Conservation (phyloP, 2,113 vertebrate species). For the Leptobrachium ailaonicum region DNA sequence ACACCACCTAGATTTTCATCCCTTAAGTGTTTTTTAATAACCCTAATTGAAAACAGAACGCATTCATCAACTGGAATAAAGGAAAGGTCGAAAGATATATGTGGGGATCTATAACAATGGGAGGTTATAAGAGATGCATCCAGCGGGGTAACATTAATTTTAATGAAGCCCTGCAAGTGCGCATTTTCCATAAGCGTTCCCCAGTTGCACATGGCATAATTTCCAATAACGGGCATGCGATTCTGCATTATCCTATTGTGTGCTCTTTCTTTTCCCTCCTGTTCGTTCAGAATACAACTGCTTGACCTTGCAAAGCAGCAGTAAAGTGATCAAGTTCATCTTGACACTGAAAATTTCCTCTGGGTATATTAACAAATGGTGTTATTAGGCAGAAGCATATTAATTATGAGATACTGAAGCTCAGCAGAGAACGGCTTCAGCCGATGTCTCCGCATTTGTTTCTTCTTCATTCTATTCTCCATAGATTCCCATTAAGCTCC, state of each 20-base stretch:
- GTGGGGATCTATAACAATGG: neutral
- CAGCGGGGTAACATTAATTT: neutral
- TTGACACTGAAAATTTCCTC: slow-evolving; percentile 19
- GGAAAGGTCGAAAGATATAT: too few relatives aligned
- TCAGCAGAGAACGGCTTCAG: slow-evolving; percentile 9
- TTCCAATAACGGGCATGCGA: neutral
- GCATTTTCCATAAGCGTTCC: neutral
- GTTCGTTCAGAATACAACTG: slow-evolving; percentile 2
- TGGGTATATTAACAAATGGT: slow-evolving; percentile 27
- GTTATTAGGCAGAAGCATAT: slow-evolving; percentile 4
- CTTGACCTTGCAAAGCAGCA: slow-evolving; percentile 44
- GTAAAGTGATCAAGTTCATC: slow-evolving; percentile 10
- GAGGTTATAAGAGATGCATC: neutral
- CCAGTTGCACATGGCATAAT: neutral
- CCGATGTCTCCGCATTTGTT: slow-evolving; percentile 26
- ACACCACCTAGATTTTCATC: too few relatives aligned
- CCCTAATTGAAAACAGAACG: too few relatives aligned
- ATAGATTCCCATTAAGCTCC: slow-evolving; percentile 32
- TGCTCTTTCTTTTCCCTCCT: neutral
- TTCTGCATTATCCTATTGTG: slow-evolving; percentile 9
- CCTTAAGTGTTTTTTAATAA: too few relatives aligned
- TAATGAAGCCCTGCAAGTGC: neutral
- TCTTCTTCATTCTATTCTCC: slow-evolving; percentile 32
- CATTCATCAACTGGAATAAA: too few relatives aligned
- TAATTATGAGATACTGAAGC: slow-evolving; percentile 36